phyloP scores from a whole-genome alignment of 2,888 invertebrate genomes.

The Ommatoiulus sabulosus region DNA sequence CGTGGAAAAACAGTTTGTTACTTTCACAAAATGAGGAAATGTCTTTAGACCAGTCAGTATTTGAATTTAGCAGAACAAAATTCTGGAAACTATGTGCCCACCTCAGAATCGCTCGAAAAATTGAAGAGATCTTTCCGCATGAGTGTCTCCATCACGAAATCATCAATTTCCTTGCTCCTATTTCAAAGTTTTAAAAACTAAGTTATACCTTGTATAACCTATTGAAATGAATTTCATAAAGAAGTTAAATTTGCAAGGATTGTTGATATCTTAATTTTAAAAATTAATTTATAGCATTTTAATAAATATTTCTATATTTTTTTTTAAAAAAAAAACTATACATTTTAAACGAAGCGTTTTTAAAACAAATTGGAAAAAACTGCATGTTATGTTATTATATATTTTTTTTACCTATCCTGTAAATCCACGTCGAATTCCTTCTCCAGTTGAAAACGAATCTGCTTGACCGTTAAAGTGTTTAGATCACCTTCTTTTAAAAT shows the following conservation, averaged over 20 bases:
- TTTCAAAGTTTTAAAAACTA: not conserved
- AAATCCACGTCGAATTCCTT: conserved; percentile 82
- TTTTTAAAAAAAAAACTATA: no score
- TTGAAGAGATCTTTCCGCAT: not conserved
- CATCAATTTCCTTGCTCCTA: not conserved
- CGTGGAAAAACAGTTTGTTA: no score
- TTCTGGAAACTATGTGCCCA: not conserved
- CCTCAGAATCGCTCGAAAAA: not conserved
- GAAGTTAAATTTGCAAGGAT: no score
- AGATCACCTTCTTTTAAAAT: conserved; percentile 90
- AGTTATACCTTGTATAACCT: no score
- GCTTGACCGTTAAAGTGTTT: conserved; percentile 85
- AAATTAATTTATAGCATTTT: no score
- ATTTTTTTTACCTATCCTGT: conserved; percentile 71
- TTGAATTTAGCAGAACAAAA: not conserved
- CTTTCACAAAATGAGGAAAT: no score
- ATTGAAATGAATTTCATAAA: no score
- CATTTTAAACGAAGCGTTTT: no score
- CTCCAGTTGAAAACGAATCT: conserved; percentile 87
- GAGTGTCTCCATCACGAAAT: not conserved
- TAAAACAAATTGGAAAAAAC: not conserved
- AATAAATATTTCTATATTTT: no score
- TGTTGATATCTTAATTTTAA: not conserved
- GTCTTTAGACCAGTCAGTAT: no score
- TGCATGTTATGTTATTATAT: not conserved